Evolutionary conservation across 1,140 invertebrate genomes (phyloP), one percentile per base, ranked within the genome.

Genomic region (Homarus americanus): DNA sequence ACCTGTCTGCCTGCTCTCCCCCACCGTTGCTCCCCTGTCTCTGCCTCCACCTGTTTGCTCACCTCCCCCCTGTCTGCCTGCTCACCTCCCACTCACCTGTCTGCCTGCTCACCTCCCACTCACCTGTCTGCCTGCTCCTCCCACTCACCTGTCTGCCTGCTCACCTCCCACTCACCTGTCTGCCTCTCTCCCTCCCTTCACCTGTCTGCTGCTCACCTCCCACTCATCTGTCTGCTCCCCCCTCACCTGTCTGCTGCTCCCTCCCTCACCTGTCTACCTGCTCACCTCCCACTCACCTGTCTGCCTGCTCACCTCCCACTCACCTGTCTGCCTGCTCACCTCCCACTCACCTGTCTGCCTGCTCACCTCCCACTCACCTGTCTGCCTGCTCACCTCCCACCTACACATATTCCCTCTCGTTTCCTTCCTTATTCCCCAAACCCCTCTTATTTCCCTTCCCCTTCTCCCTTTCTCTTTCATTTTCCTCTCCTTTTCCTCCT

Each of bases 161-260:
- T 17, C 9, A 49, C 17, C 44, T 10, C 44, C 9, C 17, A 49
- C 44, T 49, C 44, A 49, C 44, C 9, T 49, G 17, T 73, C 72
- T 73, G 24, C 32, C 72, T 73, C 72, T 73, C 72, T 73, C 72
- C 32, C 72, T 73, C 72, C 2, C 72, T 73, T 28, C 17, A 3
- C 32, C 72, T 73, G 3, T 32, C 72, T 73, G 24, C 32, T 20
- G 10, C 66, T 24, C 24, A 15, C 24, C 2, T 9, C 24, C 66
- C 24, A n/a, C 24, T 34, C 66, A 3, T 15, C 66, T 17, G 10
- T 72, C 32, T 72, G 1, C 24, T 17, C 1, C 44, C 44, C 44
- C 44, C 44, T 49, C 0, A 49, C 17, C 9, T 72, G 9, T 24
- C 24, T 72, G 24, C 0, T 24, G 10, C 24, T 34, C 24, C 24